These are phyloP conservation scores for Microplitis demolitor DNA, from an alignment of 1,140 invertebrate genomes.

Conservation along the genomic window DNA sequence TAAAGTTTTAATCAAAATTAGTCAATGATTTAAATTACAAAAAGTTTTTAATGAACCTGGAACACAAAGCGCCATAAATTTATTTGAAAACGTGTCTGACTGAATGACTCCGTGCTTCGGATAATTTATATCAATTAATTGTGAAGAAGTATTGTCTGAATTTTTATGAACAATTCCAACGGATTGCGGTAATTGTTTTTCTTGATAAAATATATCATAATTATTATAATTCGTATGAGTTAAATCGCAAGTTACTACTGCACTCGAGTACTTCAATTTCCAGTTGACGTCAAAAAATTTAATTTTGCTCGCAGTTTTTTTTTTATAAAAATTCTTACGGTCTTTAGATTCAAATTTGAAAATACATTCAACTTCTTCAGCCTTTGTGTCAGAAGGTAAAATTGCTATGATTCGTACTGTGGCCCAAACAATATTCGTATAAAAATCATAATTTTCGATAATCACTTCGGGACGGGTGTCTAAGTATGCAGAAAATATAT, in stretches of 20 bases:
- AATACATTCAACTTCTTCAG: constrained; percentile 17
- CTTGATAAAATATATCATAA: constrained; percentile 15
- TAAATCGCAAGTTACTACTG: constrained; percentile 32
- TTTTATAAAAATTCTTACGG: background rate
- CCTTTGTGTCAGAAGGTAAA: constrained; percentile 15
- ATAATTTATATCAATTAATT: constrained; percentile 32
- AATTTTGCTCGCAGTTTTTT: constrained; percentile 4
- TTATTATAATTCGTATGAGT: background rate
- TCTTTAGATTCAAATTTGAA: constrained; percentile 17
- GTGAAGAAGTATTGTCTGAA: background rate
- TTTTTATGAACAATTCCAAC: constrained; percentile 16
- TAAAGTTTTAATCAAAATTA: background rate
- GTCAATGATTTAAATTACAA: background rate
- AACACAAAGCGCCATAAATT: constrained; percentile 67
- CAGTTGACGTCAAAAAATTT: constrained; percentile 26
- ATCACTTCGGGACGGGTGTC: constrained; percentile 33
- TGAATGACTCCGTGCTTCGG: constrained; percentile 24
- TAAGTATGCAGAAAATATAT: constrained; percentile 34
- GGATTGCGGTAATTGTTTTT: constrained; percentile 22
- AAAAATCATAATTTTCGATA: constrained; percentile 7
- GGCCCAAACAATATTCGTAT: constrained; percentile 20
- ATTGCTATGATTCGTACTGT: constrained; percentile 29
- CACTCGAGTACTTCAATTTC: constrained; percentile 26
- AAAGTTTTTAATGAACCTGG: constrained; percentile 43
- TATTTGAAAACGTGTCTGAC: background rate